These are phyloP conservation scores for Sebastes jordani DNA, from an alignment of 2,797 vertebrate species.

Conservation along the genomic window DNA sequence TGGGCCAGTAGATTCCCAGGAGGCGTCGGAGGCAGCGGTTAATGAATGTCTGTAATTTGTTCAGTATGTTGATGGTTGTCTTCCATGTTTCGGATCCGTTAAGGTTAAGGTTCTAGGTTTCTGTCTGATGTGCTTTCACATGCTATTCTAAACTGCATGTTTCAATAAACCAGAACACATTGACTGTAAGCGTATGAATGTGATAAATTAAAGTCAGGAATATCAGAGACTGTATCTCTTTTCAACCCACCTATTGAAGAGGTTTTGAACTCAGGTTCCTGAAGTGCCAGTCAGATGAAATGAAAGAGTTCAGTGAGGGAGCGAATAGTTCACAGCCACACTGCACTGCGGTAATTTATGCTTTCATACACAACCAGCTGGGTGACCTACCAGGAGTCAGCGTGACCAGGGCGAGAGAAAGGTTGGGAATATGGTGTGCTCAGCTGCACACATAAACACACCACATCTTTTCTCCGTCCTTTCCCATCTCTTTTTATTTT, in stretches of 20 bases:
- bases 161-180: not conserved
- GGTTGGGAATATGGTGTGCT: not conserved
- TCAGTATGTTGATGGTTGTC: no score
- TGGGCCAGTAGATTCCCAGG: no score
- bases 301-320: not conserved
- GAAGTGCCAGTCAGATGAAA: not conserved
- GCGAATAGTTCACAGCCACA: not conserved
- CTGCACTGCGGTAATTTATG: not conserved
- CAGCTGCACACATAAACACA: not conserved
- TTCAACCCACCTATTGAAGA: not conserved
- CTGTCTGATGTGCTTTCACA: not conserved
- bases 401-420: not conserved
- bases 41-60: no score
- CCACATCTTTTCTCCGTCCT: not conserved
- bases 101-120: not conserved
- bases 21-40: no score
- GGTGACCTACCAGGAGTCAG: constrained; percentile 18
- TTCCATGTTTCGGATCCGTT: no score
- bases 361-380: constrained; percentile 24
- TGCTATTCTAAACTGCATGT: not conserved
- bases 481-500: constrained; percentile 10
- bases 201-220: not conserved
- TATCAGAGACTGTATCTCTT: not conserved
- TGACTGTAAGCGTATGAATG: not conserved
- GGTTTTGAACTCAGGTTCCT: not conserved